Conservation (phyloP, 2,888 invertebrate genomes). For the Cheilosia variabilis region DNA sequence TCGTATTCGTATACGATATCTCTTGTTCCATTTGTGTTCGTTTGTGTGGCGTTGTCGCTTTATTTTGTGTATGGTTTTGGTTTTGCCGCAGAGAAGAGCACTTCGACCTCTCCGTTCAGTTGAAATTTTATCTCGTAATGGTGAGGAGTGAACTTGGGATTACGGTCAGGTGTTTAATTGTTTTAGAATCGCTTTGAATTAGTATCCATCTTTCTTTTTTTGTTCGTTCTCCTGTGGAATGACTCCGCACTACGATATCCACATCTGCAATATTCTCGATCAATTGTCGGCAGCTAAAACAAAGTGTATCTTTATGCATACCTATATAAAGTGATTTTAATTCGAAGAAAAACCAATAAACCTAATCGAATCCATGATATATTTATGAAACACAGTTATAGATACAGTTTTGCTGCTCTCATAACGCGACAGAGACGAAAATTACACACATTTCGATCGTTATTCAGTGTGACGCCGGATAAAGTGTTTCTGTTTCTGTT, state of each 20-base stretch:
- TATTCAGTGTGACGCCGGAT: conserved; percentile 68
- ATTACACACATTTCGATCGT: conserved; percentile 56
- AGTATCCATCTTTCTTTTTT: neutral
- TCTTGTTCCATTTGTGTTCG: conserved; percentile 55
- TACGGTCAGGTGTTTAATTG: conserved; percentile 69
- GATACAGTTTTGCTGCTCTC: conserved; percentile 71
- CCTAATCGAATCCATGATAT: conserved; percentile 63
- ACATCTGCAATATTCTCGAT: neutral
- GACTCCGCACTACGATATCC: neutral
- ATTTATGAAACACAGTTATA: conserved; percentile 59
- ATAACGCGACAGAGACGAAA: conserved; percentile 65
- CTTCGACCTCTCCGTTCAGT: conserved; percentile 64
- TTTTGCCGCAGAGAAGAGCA: conserved; percentile 72
- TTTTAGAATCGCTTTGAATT: conserved; percentile 12
- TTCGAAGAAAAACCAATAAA: conserved; percentile 58
- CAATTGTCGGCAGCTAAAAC: neutral
- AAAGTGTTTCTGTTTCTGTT: conserved; percentile 52
- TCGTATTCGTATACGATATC: conserved; percentile 25
- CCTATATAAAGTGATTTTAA: conserved; percentile 52
- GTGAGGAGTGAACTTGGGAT: conserved; percentile 63
- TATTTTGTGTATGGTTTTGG: conserved; percentile 28
- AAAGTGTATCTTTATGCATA: conserved; percentile 24
- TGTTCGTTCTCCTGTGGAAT: neutral
- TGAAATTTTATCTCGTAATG: conserved; percentile 71
- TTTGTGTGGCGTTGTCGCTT: conserved; percentile 35